Evolutionary conservation across 2,888 invertebrate species (phyloP).

Genomic region (Hypomecis atomaria): DNA sequence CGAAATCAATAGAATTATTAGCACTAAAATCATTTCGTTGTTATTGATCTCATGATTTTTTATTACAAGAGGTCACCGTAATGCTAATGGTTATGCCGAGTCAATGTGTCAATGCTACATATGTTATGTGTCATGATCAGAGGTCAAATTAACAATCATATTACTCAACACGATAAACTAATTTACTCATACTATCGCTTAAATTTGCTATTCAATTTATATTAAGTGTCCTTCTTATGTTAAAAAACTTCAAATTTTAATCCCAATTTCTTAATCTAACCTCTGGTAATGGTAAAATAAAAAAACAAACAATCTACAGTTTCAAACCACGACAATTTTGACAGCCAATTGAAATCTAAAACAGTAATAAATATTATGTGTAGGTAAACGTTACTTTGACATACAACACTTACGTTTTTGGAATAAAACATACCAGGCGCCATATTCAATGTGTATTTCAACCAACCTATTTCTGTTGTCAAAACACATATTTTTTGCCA

Average conservation of each 20-base stretch:
- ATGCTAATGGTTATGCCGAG: constrained; percentile 39
- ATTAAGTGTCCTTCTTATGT: neutral
- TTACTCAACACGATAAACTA: neutral
- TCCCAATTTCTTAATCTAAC: constrained; percentile 8
- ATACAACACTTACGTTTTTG: constrained; percentile 28
- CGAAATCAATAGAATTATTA: neutral
- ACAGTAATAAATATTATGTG: constrained; percentile 8
- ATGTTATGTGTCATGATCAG: constrained; percentile 33
- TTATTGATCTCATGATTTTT: neutral
- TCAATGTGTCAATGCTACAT: constrained; percentile 32
- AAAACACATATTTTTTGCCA: no score
- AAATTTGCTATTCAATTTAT: neutral
- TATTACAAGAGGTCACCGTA: constrained; percentile 1
- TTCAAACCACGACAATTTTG: constrained; percentile 21
- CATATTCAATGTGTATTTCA: constrained; percentile 1
- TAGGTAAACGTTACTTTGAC: constrained; percentile 27
- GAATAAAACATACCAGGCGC: constrained; percentile 14
- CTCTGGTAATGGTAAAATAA: constrained; percentile 35
- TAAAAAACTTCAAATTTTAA: neutral
- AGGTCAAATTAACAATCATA: constrained; percentile 27
- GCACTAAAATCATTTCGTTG: neutral
- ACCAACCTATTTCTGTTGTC: no score
- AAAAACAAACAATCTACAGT: constrained; percentile 34
- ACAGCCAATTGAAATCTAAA: constrained; percentile 29
- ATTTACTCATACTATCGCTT: neutral